Base-by-base conservation (phyloP, 2,797 vertebrate species). In the Chaetodon trifasciatus region DNA sequence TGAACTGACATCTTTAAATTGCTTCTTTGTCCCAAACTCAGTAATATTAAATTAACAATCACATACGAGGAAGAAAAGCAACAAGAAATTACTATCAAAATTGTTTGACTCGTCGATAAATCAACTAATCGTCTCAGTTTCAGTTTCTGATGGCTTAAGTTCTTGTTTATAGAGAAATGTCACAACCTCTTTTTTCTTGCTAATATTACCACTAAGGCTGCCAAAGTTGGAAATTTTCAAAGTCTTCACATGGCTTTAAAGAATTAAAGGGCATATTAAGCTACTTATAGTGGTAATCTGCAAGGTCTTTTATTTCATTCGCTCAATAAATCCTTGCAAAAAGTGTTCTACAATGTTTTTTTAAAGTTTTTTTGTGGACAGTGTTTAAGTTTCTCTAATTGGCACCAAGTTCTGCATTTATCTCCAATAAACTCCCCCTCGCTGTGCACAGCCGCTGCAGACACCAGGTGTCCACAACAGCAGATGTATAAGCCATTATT, bases 331-430 rank as follows among this genome's bases (percentile, higher is more conserved):
- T 78, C 75, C 21, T 40, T 71, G 56, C 52, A 80, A 65, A 70
- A 49, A 50, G 52, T 62, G 21, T 71, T 79, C 52, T 73, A 10
- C 8, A 47, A 55, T 49, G 50, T 72, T 35, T 74, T 57, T 78
- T 70, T 52, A 3, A 37, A 24, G 35, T 37, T 7, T 67, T 64
- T 74, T 44, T 28, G 0, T 65, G 62, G 16, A 73, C 62, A 61
- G 67, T 64, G 71, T 89, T 82, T 81, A 70, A 78, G 49, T 79
- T 61, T 70, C 21, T 57, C 74, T 66, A 69, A 88, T 74, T 88
- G 83, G 81, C 61, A 13, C 28, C 69, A 74, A 60, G 67, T 72
- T 77, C 21, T 49, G 63, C 68, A 12, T 78, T 84, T 77, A 75
- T 61, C 79, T 69, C 64, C 75, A 75, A 84, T 60, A 85, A 85